A percentile compares a stretch with the other conserved stretches of the same genome.
Evolutionary conservation across 2,797 vertebrate genomes (phyloP).

Genomic region (Platalea minor): DNA sequence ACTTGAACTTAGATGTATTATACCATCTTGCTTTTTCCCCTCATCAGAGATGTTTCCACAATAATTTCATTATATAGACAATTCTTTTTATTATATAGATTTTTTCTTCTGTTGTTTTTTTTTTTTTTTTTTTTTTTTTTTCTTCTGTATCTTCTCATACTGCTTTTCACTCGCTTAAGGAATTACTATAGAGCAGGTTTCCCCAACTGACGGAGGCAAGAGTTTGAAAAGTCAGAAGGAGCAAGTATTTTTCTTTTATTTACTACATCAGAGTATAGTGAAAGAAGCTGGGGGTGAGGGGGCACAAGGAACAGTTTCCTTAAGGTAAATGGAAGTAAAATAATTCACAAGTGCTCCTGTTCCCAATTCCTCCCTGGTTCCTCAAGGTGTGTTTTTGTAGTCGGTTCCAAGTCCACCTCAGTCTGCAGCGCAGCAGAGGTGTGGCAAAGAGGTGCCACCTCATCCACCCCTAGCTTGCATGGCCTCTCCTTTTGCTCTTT

Average conservation of each 20-base stretch:
- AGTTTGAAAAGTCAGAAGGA: neutral
- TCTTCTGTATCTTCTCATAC: neutral
- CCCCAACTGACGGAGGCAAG: neutral
- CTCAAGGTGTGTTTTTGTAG: neutral
- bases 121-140: too few relatives aligned
- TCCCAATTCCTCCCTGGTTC: neutral
- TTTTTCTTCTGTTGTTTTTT: too few relatives aligned
- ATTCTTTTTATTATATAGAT: neutral
- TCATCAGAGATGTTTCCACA: neutral
- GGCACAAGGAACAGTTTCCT: neutral
- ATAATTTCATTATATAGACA: neutral
- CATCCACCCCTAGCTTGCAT: slow-evolving; percentile 14
- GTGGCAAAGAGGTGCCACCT: slow-evolving; percentile 18
- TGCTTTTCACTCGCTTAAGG: neutral
- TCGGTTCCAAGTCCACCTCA: neutral
- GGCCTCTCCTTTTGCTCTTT: slow-evolving; percentile 51
- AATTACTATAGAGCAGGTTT: neutral
- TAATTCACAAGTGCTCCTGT: neutral
- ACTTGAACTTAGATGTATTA: neutral
- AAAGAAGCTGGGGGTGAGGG: neutral
- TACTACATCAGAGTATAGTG: neutral
- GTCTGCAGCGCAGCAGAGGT: neutral
- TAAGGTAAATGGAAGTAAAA: neutral
- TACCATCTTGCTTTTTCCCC: neutral
- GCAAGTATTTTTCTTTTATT: neutral